Base-by-base conservation (phyloP, 2,888 invertebrate species). In the Prostheceraeus crozeri region DNA sequence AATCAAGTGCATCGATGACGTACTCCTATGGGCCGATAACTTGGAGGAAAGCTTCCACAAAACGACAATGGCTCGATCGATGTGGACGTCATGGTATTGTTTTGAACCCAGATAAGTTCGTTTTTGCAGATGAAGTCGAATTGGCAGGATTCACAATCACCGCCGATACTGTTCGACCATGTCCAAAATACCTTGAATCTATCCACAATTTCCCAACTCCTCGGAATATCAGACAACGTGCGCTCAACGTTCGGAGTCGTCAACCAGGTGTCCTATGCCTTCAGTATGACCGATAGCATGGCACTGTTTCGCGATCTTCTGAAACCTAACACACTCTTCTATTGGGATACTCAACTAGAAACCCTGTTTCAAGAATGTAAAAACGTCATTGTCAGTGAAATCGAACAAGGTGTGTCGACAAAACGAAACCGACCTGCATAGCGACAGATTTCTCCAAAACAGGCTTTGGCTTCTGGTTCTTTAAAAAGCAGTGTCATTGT, bases 171-270 rank as follows among this genome's bases (percentile, higher is more conserved):
- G 65, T 67, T 6, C 64, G 64, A 1, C 65, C 66, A 33, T 63
- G 67, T 35, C 19, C 0, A 8, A 46, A 54, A 40, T 65, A 62
- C 45, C 11, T 66, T 3, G 31, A 59, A 19, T 64, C 66, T 1
- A 67, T 67, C 28, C 23, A 54, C 19, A 33, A 54, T 33, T 54
- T 54, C 28, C 54, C 40, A 10, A 36, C 52, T n/a, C n/a, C 54
- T 8, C n/a, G 25, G 10, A 54, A 14, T 30, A 25, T 16, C 8
- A 25, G 28, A 25, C n/a, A 8, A 54, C 40, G 28, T 54, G 4
- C 48, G 48, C 14, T 67, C 66, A 2, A 67, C 66, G 67, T 68
- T 68, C 57, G 66, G 66, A 65, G 11, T 48, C 11, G 48, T 48
- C 14, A 48, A 48, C 48, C 48, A 48, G 28, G 48, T 48, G 0